phyloP scores from a whole-genome alignment of 1,140 invertebrate species.

The Drosophila asahinai region DNA sequence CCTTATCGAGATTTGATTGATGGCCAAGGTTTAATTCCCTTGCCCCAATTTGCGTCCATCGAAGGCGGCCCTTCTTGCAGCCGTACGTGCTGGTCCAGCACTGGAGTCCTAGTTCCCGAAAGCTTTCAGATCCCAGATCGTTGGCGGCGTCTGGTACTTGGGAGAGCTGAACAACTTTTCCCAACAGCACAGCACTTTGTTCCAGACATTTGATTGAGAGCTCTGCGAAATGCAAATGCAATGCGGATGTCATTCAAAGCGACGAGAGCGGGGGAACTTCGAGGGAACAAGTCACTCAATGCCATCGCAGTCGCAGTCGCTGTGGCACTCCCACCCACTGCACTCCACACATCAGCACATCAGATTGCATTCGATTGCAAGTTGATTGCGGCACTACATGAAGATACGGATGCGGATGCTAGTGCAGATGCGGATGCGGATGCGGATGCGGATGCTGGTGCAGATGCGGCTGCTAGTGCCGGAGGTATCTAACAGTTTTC shows the following conservation, averaged over 20 bases:
- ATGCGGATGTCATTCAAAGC: conserved; percentile 53
- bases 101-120: conserved; percentile 2
- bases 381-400: conserved; percentile 50
- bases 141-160: conserved; percentile 16
- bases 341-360: conserved; percentile 51
- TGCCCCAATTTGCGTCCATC: conserved; percentile 42
- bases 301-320: background rate
- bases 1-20: conserved; percentile 78
- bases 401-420: conserved; percentile 39
- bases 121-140: conserved; percentile 12
- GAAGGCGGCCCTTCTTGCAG: conserved; percentile 5
- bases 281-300: conserved; percentile 49
- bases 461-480: conserved; percentile 15
- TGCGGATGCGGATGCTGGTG: conserved; percentile 26
- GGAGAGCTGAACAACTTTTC: conserved; percentile 57
- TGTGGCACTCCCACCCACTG: conserved; percentile 7
- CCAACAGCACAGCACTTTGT: conserved; percentile 64
- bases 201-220: conserved; percentile 69
- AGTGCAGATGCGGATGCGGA: conserved; percentile 14
- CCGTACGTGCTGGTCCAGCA: background rate
- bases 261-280: conserved; percentile 8
- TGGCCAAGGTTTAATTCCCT: conserved; percentile 39
- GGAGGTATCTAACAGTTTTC: conserved; percentile 41
- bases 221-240: conserved; percentile 75
- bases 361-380: conserved; percentile 58